A percentile compares a stretch with the other conserved stretches of the same genome.
Evolutionary conservation across 2,888 invertebrate genomes (phyloP).

Genomic region (Strigamia transsilvanica): DNA sequence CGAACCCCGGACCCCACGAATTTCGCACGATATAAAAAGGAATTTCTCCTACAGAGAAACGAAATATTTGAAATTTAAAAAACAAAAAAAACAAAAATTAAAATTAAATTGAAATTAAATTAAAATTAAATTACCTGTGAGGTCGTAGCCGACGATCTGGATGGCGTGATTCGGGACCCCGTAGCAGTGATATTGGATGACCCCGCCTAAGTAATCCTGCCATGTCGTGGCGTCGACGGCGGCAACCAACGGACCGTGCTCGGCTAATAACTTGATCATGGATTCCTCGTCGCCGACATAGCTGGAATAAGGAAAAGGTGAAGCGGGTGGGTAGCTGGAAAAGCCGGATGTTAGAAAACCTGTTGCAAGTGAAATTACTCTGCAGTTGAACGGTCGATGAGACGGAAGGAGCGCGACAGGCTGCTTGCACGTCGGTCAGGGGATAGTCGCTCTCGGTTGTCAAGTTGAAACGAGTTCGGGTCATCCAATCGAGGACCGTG

Average conservation of each 20-base stretch:
- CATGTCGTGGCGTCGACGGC: constrained; percentile 84
- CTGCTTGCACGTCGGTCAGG: constrained; percentile 60
- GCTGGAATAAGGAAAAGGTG: constrained; percentile 64
- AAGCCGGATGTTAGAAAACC: background rate
- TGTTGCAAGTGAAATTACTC: background rate
- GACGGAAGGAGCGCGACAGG: background rate
- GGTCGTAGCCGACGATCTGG: constrained; percentile 80
- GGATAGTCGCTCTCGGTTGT: constrained; percentile 73
- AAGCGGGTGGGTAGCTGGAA: background rate
- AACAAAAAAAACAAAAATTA: background rate
- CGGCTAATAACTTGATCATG: constrained; percentile 71
- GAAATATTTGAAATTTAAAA: constrained; percentile 14
- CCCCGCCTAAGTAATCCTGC: constrained; percentile 86
- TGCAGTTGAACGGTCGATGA: background rate
- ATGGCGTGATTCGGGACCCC: constrained; percentile 79
- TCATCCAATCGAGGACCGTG: constrained; percentile 77
- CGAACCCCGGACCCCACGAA: constrained; percentile 83
- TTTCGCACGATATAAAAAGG: constrained; percentile 86
- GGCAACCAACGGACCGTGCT: constrained; percentile 79
- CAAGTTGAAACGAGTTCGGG: constrained; percentile 69
- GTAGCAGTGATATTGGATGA: constrained; percentile 83
- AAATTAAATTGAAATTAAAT: background rate
- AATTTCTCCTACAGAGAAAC: constrained; percentile 62
- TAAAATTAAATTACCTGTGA: constrained; percentile 66
- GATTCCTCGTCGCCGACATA: constrained; percentile 73